phyloP scores from a whole-genome alignment of 2,888 invertebrate species.

The Aethes cnicana region DNA sequence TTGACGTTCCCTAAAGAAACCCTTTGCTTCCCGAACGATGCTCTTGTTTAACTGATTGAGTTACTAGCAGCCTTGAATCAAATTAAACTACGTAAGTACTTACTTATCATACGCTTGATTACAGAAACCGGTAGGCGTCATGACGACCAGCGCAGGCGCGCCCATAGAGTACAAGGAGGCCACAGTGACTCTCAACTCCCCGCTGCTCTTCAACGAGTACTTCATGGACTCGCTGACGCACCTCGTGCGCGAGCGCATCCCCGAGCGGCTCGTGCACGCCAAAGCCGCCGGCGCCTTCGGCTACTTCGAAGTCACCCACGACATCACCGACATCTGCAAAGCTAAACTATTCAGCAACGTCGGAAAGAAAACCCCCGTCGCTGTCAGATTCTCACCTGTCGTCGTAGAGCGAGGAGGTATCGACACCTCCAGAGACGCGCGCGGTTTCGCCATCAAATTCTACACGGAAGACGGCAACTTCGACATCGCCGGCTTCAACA shows the following conservation, averaged over 20 bases:
- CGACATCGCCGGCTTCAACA: constrained; percentile 94
- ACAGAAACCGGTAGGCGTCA: constrained; percentile 73
- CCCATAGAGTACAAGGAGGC: constrained; percentile 88
- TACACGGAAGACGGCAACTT: constrained; percentile 94
- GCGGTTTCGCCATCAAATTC: constrained; percentile 95
- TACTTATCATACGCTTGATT: constrained; percentile 35
- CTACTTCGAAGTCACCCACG: constrained; percentile 91
- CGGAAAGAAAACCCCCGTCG: constrained; percentile 90
- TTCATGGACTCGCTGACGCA: constrained; percentile 88
- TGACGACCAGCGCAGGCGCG: constrained; percentile 89
- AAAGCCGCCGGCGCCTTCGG: constrained; percentile 95
- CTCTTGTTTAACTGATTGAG: too few relatives aligned
- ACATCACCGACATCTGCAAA: constrained; percentile 88
- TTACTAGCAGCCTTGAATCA: too few relatives aligned
- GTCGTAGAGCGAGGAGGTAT: constrained; percentile 92
- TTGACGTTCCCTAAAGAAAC: too few relatives aligned
- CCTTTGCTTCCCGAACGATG: too few relatives aligned
- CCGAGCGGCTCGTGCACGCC: constrained; percentile 95
- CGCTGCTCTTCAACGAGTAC: constrained; percentile 89
- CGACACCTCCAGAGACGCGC: constrained; percentile 92
- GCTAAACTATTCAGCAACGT: constrained; percentile 87
- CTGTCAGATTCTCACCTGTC: constrained; percentile 89
- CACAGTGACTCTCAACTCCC: constrained; percentile 88
- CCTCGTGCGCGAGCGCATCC: constrained; percentile 93
- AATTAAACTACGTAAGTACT: too few relatives aligned